A percentile compares a stretch with the other conserved stretches of the same genome.
phyloP scores from a whole-genome alignment of 1,140 invertebrate genomes.

The Onthophagus taurus region DNA sequence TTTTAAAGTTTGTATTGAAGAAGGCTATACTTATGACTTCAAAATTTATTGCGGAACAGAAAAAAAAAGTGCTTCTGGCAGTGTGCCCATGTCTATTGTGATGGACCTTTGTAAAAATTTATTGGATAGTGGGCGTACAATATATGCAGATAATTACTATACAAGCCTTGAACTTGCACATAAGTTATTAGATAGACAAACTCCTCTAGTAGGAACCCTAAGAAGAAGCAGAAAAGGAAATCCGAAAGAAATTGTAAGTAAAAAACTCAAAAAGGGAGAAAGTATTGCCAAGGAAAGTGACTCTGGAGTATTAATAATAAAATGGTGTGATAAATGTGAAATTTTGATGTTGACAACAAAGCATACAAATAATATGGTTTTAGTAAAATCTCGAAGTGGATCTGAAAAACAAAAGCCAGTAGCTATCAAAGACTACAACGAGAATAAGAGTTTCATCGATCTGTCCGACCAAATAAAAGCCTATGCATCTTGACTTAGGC shows the following conservation, averaged over 20 bases:
- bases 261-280: conserved; percentile 36
- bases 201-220: conserved; percentile 38
- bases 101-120: conserved; percentile 11
- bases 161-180: conserved; percentile 33
- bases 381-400: not conserved
- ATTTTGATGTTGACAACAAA: conserved; percentile 21
- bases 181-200: conserved; percentile 36
- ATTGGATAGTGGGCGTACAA: conserved; percentile 14
- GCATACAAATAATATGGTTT: conserved; percentile 16
- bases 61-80: conserved; percentile 1
- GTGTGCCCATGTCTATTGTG: conserved; percentile 6
- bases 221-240: conserved; percentile 33
- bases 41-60: too few species aligned
- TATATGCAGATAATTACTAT: conserved; percentile 28
- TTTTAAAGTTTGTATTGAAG: conserved; percentile 2
- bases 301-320: too few species aligned
- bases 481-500: conserved; percentile 30
- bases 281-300: conserved; percentile 8
- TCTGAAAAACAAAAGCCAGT: conserved; percentile 22
- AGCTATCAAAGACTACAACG: conserved; percentile 35
- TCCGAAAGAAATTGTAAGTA: conserved; percentile 29
- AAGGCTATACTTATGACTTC: conserved; percentile 2
- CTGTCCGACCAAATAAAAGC: conserved; percentile 34
- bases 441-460: conserved; percentile 33
- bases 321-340: conserved; percentile 25